Percentiles rank a stretch among this genome's conserved stretches.
Evolutionary conservation across 2,888 invertebrate species (phyloP).

Genomic region (Campopleginae sp.): DNA sequence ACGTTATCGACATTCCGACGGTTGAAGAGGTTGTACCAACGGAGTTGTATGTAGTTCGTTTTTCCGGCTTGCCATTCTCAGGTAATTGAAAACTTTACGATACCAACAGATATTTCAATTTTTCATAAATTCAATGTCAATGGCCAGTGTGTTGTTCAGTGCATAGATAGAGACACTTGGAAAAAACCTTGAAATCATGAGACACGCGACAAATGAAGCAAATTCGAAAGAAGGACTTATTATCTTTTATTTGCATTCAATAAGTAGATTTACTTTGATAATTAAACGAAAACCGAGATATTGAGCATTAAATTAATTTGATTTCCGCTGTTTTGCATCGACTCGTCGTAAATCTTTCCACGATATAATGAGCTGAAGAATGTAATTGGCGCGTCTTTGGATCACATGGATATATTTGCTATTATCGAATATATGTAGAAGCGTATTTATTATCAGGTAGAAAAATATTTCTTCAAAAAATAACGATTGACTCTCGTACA

Average conservation of each 20-base stretch:
- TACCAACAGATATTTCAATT: background rate
- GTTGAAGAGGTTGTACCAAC: background rate
- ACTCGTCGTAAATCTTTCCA: background rate
- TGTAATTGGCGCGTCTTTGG: background rate
- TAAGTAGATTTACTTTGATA: background rate
- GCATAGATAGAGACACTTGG: constrained; percentile 1
- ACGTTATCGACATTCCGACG: background rate
- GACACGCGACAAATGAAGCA: background rate
- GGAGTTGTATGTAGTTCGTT: background rate
- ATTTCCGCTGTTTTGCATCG: background rate
- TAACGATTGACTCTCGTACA: background rate
- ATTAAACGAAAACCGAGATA: background rate
- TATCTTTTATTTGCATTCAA: background rate
- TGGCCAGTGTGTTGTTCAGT: background rate
- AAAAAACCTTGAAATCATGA: background rate
- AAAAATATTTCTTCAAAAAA: background rate
- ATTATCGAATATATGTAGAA: background rate
- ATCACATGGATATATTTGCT: background rate
- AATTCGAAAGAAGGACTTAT: background rate
- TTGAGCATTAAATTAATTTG: background rate
- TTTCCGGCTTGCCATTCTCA: background rate
- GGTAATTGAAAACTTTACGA: background rate
- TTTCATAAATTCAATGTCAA: background rate
- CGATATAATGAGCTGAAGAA: background rate
- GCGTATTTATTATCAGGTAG: background rate